Conservation (phyloP, 1,140 invertebrate genomes). For the Brachionus paranguensis region DNA sequence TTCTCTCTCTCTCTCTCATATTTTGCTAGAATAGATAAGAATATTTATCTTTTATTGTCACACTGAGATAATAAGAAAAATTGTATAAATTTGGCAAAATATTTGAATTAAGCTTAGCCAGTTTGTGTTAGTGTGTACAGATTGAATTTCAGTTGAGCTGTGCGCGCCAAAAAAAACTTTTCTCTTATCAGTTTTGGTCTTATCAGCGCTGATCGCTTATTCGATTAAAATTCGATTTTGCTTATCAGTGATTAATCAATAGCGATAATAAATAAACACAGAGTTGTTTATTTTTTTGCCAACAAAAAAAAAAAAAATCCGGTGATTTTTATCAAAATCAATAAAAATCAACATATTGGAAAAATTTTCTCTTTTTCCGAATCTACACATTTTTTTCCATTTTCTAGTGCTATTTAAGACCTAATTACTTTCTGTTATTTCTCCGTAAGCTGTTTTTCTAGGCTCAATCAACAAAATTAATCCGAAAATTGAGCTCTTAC, state of each 20-base stretch:
- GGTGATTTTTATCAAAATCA: conserved; percentile 4
- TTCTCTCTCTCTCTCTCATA: background rate
- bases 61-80: conserved; percentile 21
- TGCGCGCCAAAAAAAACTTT: background rate
- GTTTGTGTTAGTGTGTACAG: background rate
- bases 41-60: background rate
- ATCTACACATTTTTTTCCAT: background rate
- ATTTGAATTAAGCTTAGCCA: conserved; percentile 1
- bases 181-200: background rate
- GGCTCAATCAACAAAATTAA: background rate
- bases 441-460: conserved; percentile 18
- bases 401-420: conserved; percentile 24
- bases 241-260: conserved; percentile 22
- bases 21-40: background rate
- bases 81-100: background rate
- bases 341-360: conserved; percentile 16
- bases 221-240: background rate
- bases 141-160: background rate
- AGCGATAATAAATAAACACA: conserved; percentile 1
- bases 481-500: background rate
- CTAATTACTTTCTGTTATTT: conserved; percentile 21
- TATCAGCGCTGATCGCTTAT: background rate
- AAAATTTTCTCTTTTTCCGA: background rate
- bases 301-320: background rate
- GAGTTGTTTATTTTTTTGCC: background rate